Conservation (phyloP, 2,888 invertebrate genomes). For the Polydrusus pterygomalis region DNA sequence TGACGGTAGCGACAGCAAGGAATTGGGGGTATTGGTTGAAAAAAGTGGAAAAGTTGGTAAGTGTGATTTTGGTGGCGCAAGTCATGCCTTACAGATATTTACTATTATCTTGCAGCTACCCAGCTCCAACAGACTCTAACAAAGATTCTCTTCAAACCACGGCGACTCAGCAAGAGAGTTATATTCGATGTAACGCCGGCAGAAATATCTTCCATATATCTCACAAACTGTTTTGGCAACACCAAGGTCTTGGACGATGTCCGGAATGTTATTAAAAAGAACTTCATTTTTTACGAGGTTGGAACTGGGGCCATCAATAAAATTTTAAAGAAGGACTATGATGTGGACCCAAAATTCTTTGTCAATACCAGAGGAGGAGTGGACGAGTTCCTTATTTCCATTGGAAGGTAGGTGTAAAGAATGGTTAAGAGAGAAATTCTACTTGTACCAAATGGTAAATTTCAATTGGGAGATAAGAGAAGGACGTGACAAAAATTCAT, state of each 20-base stretch:
- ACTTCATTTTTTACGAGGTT: constrained; percentile 27
- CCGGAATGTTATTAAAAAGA: neutral
- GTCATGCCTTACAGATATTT: neutral
- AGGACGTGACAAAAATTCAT: too few species aligned
- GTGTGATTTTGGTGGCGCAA: neutral
- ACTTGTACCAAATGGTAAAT: too few species aligned
- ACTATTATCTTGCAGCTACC: constrained; percentile 16
- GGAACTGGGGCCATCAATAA: constrained; percentile 23
- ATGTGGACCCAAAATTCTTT: constrained; percentile 8
- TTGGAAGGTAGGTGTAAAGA: constrained; percentile 38
- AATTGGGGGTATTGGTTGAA: constrained; percentile 21
- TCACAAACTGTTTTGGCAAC: constrained; percentile 30
- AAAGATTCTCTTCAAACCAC: constrained; percentile 34
- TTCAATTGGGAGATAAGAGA: too few species aligned
- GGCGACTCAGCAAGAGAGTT: constrained; percentile 36
- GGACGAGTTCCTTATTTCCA: constrained; percentile 27
- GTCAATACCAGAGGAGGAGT: constrained; percentile 4
- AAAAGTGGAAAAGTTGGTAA: constrained; percentile 38
- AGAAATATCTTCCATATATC: constrained; percentile 41
- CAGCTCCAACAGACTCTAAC: constrained; percentile 36
- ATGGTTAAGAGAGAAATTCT: neutral
- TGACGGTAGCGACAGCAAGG: constrained; percentile 29
- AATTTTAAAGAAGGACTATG: neutral
- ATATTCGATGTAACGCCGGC: constrained; percentile 34
- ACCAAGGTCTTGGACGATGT: constrained; percentile 30